Conservation (phyloP, 2,797 vertebrate genomes). For the Sylvia borin region DNA sequence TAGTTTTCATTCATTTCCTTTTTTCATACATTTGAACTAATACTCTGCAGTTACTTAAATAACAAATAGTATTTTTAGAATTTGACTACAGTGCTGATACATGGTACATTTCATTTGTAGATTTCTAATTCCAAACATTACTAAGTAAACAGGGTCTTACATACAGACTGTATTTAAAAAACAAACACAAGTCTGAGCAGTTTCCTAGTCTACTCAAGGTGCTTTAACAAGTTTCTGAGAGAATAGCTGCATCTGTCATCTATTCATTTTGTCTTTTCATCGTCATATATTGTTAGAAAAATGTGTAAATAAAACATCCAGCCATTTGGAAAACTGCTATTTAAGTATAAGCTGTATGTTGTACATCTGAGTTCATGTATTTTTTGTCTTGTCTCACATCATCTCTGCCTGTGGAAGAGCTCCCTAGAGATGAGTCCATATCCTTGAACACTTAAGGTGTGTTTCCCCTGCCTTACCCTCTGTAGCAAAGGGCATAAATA, state of each 20-base stretch:
- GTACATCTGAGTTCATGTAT: background rate
- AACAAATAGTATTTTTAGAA: background rate
- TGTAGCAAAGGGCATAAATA: background rate
- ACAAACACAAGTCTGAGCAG: background rate
- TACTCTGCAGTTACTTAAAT: background rate
- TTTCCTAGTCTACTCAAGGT: background rate
- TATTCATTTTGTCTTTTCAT: background rate
- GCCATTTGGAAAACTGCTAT: background rate
- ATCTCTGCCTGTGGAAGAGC: background rate
- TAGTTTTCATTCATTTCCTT: background rate
- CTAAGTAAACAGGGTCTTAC: background rate
- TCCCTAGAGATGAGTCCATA: background rate
- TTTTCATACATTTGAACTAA: background rate
- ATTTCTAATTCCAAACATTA: background rate
- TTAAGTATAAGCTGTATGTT: background rate
- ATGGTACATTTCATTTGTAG: background rate
- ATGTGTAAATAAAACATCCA: background rate
- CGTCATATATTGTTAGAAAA: background rate
- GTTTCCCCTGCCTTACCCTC: background rate
- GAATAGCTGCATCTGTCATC: constrained; percentile 27
- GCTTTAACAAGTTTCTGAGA: constrained; percentile 15
- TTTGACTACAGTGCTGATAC: background rate
- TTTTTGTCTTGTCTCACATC: background rate
- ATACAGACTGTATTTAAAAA: background rate
- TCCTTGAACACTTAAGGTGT: background rate